A percentile compares a stretch with the other conserved stretches of the same genome.
Conservation (phyloP, 1,140 invertebrate genomes). For the Papilio polytes region DNA sequence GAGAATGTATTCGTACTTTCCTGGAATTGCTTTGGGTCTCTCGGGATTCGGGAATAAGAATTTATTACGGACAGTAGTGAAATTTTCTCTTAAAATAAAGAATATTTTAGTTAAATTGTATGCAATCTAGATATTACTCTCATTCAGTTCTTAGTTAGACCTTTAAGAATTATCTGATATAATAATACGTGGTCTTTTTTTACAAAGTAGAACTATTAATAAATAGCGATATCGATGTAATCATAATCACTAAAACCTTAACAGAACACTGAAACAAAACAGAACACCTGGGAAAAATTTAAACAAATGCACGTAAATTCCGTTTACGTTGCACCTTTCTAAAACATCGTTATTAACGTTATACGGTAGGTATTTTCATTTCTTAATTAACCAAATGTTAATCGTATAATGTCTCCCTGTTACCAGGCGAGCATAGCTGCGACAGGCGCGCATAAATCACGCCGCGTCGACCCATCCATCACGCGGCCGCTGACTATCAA, state of each 20-base stretch:
- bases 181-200: not conserved
- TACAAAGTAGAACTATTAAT: not conserved
- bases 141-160: not conserved
- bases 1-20: constrained; percentile 10
- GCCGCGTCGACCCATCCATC: constrained; percentile 68
- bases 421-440: constrained; percentile 69
- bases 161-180: too few relatives aligned
- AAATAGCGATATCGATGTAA: too few relatives aligned
- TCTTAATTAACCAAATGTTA: constrained; percentile 13
- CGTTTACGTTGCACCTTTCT: not conserved
- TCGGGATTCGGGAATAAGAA: not conserved
- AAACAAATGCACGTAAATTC: not conserved
- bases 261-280: too few relatives aligned
- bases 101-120: not conserved
- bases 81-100: not conserved
- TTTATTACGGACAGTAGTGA: not conserved
- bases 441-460: constrained; percentile 75
- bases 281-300: not conserved
- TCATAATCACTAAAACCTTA: too few relatives aligned
- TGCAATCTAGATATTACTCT: not conserved
- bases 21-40: not conserved
- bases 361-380: not conserved
- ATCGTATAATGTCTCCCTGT: constrained; percentile 13
- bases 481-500: constrained; percentile 70
- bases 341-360: not conserved